phyloP scores from a whole-genome alignment of 2,888 invertebrate species.

The Caenorhabditis uteleia region DNA sequence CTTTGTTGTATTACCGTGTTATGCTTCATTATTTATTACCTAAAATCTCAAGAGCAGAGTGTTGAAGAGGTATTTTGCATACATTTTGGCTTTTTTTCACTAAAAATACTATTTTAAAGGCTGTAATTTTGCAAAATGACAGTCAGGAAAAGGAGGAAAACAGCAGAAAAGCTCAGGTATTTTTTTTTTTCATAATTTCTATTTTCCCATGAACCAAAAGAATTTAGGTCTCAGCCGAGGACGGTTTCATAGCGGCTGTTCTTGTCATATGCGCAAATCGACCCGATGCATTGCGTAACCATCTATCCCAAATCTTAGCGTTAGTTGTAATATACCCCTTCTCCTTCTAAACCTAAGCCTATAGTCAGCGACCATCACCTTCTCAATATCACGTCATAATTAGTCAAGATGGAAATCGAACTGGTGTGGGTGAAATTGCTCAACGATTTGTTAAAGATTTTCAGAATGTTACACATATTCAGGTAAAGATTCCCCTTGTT shows the following conservation, averaged over 20 bases:
- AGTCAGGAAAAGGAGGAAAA: no score
- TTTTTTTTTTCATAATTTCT: no score
- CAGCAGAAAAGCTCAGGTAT: no score
- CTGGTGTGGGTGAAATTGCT: slow-evolving; percentile 45
- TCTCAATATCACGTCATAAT: slow-evolving; percentile 61
- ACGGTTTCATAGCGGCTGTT: slow-evolving; percentile 51
- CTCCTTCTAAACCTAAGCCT: background rate
- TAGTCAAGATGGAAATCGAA: slow-evolving; percentile 63
- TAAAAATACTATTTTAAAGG: background rate
- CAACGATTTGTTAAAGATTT: slow-evolving; percentile 25
- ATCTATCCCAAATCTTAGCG: slow-evolving; percentile 59
- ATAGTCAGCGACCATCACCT: slow-evolving; percentile 46
- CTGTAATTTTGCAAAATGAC: background rate
- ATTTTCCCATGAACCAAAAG: no score
- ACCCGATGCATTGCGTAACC: slow-evolving; percentile 59
- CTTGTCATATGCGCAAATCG: slow-evolving; percentile 64
- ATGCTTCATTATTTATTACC: slow-evolving; percentile 24
- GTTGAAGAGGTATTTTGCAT: slow-evolving; percentile 11
- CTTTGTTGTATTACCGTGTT: slow-evolving; percentile 16
- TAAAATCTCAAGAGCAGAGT: slow-evolving; percentile 16
- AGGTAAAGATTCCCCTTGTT: slow-evolving; percentile 9
- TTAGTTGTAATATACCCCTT: slow-evolving; percentile 9
- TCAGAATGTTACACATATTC: slow-evolving; percentile 26
- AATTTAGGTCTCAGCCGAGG: no score
- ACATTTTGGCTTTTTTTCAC: background rate